Evolutionary conservation across 2,888 invertebrate species (phyloP).

Genomic region (Autographa gamma): DNA sequence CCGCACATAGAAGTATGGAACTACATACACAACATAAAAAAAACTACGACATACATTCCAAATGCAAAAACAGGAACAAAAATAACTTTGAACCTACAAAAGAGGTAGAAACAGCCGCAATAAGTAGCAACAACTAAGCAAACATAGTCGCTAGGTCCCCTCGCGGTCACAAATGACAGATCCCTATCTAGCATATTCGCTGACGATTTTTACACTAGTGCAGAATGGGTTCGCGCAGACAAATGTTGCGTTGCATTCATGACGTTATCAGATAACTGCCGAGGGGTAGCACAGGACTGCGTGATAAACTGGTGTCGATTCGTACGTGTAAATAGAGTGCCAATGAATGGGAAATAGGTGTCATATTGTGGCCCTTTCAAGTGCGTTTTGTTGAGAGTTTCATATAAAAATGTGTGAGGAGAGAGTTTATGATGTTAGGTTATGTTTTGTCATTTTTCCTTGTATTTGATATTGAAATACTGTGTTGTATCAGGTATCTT

Average conservation of each 20-base stretch:
- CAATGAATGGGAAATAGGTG: conserved; percentile 85
- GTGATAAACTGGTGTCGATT: conserved; percentile 85
- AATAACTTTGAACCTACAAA: conserved; percentile 42
- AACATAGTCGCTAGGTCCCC: conserved; percentile 68
- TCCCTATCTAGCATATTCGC: conserved; percentile 85
- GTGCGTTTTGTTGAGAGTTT: conserved; percentile 60
- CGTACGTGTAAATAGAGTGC: conserved; percentile 81
- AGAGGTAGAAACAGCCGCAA: conserved; percentile 40
- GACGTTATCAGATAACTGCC: conserved; percentile 84
- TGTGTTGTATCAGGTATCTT: not conserved
- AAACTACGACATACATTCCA: conserved; percentile 11
- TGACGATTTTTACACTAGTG: conserved; percentile 88
- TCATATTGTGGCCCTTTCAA: conserved; percentile 75
- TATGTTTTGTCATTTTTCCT: conserved; percentile 18
- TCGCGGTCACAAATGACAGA: conserved; percentile 80
- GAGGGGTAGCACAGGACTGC: conserved; percentile 82
- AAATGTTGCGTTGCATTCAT: conserved; percentile 85
- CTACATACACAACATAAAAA: conserved; percentile 9
- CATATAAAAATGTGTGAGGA: conserved; percentile 42
- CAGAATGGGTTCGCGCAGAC: conserved; percentile 83
- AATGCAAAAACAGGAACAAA: conserved; percentile 20
- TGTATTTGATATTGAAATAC: not conserved
- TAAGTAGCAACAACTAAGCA: conserved; percentile 52
- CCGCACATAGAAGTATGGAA: not conserved
- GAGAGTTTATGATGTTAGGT: conserved; percentile 39